Evolutionary conservation across 1,140 invertebrate genomes (phyloP).

Genomic region (Holotrichia oblita): DNA sequence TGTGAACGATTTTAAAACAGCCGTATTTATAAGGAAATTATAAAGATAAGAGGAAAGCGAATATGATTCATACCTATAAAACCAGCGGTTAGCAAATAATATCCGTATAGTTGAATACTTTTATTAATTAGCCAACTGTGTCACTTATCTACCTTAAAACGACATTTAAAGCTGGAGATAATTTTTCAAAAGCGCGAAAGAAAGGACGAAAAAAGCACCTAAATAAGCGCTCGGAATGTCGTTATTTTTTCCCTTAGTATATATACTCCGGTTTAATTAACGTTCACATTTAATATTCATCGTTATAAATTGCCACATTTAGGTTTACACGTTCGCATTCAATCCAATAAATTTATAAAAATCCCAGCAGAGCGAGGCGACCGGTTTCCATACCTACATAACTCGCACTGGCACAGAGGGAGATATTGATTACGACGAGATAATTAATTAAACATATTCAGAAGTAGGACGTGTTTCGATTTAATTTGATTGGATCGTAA

Average conservation of each 20-base stretch:
- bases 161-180: background rate
- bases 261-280: slow-evolving; percentile 8
- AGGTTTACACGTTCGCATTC: slow-evolving; percentile 30
- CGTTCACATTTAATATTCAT: slow-evolving; percentile 38
- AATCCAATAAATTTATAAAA: slow-evolving; percentile 38
- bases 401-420: background rate
- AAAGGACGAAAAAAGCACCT: slow-evolving; percentile 3
- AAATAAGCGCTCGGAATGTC: slow-evolving; percentile 8
- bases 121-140: slow-evolving; percentile 22
- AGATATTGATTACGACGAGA: slow-evolving; percentile 35
- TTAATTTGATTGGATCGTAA: slow-evolving; percentile 40
- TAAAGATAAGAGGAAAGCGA: too few species aligned
- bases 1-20: too few species aligned
- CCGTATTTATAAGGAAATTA: too few species aligned
- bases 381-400: slow-evolving; percentile 17
- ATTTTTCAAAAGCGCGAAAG: background rate
- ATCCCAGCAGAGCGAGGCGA: background rate
- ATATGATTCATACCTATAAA: background rate
- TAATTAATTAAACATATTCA: slow-evolving; percentile 39
- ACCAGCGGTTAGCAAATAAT: background rate
- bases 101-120: background rate
- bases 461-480: slow-evolving; percentile 34
- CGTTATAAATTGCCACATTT: slow-evolving; percentile 39
- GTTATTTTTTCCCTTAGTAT: background rate
- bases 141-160: slow-evolving; percentile 11